Conservation (phyloP, 2,888 invertebrate genomes). For the Ochlodes sylvanus region DNA sequence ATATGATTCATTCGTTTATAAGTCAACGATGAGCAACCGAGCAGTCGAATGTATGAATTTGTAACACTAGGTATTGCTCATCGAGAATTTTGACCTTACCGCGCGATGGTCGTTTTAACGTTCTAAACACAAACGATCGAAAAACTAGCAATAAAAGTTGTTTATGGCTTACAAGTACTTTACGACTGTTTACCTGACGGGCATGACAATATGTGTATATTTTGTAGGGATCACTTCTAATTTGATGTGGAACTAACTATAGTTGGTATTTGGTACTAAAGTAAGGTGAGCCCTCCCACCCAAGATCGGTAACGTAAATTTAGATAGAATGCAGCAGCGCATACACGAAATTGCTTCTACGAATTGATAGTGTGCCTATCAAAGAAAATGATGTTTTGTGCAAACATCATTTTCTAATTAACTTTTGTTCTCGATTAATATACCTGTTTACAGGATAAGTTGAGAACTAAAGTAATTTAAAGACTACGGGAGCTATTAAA, state of each 20-base stretch:
- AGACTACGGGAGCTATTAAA: no score
- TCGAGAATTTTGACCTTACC: slow-evolving; percentile 67
- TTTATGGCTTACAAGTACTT: slow-evolving; percentile 46
- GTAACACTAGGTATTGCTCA: slow-evolving; percentile 55
- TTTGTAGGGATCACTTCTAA: neutral
- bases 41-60: slow-evolving; percentile 57
- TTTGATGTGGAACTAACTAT: neutral
- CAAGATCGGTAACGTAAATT: neutral
- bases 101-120: slow-evolving; percentile 63
- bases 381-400: no score
- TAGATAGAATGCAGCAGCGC: slow-evolving; percentile 6
- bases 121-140: slow-evolving; percentile 47
- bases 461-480: no score
- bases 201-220: slow-evolving; percentile 20
- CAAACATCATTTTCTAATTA: neutral
- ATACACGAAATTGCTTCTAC: neutral
- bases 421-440: no score
- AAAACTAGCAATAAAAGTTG: slow-evolving; percentile 59
- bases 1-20: slow-evolving; percentile 50
- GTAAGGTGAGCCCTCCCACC: neutral
- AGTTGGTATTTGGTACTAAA: neutral
- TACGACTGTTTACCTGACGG: slow-evolving; percentile 22
- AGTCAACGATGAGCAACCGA: slow-evolving; percentile 51
- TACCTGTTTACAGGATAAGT: no score
- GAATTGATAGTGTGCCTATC: no score